Evolutionary conservation across 2,797 vertebrate species (phyloP), one percentile per base, ranked within the genome.

Genomic region (Tauraco hartlaubi): DNA sequence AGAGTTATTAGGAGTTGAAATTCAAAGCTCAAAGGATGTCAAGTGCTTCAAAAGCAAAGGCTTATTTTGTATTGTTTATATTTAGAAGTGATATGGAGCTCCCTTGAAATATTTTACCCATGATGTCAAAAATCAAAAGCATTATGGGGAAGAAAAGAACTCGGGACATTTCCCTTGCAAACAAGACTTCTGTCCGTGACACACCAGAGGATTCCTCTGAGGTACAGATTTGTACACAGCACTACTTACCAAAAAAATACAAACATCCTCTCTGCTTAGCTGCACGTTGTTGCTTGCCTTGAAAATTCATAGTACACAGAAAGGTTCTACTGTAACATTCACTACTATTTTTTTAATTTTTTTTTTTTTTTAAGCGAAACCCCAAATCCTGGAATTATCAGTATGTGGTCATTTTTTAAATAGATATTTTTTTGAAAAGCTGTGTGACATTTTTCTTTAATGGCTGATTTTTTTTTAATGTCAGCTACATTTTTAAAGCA

Each of bases 381-480:
- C 0, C 2, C 66, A 90, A 82, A 84, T 94, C 93, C 95, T 80
- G 92, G 80, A 88, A 89, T 33, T 33, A 96, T 94, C 96, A 83
- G 76, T 97, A 98, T 97, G 94, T 97, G 98, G 97, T 97, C 98
- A 98, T 98, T 98, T 96, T 97, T 97, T 93, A 97, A 98, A 97
- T 94, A 97, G 97, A 95, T 96, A 52, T 96, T 97, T 97, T 97
- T 98, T 97, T 97, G 94, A 97, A 97, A 98, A 97, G 96, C 97
- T 44, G 85, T 97, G 98, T 98, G 98, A 98, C 98, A 98, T 98
- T 98, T 98, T 96, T 97, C 97, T 98, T 98, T 98, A 98, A 98
- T 97, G 97, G 97, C 96, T 98, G 98, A 97, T 98, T 98, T 97
- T 98, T 98, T 98, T 99, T 98, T 99, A 98, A 98, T 98, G 98